Evolutionary conservation across 2,797 vertebrate species (phyloP), one percentile per base, ranked within the genome.

Genomic region (Onychomys arenicola): DNA sequence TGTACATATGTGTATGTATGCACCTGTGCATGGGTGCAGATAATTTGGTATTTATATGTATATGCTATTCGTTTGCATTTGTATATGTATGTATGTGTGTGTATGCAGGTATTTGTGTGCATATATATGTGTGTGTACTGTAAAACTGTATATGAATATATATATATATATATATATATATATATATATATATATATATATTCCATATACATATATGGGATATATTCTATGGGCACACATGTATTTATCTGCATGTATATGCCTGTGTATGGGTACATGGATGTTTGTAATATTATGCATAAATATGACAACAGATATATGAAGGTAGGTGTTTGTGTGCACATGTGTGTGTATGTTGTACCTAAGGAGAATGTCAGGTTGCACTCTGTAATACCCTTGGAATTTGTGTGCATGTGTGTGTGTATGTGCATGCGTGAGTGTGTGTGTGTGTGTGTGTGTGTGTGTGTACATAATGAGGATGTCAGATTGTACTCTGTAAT

Each of bases 191-290:
- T n/a, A n/a, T n/a, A n/a, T n/a, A n/a, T n/a, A n/a, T n/a, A n/a
- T n/a, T n/a, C n/a, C n/a, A 82, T 21, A 82, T 57, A 37, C 49
- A 46, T 63, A 32, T 43, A 27, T 19, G 40, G 1, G 29, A 34
- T 59, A 1, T 75, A 5, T 17, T 27, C 6, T 43, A 13, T n/a
- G 40, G 0, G 3, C 27, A 5, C n/a, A 34, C 5, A 69, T 52
- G 59, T 67, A n/a, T 49, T 43, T 16, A 21, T 80, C 16, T 43
- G 0, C 12, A 13, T 23, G 23, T 49, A 19, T 65, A 7, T 63
- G 21, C 73, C 27, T 29, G 49, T 0, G 34, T 34, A 78, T 14
- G 19, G 13, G 7, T 23, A 1, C 25, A 69, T 10, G n/a, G 23
- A 52, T 27, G n/a, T n/a, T 52, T 69, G 11, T 69, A n/a, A 13